Percentiles rank a stretch among this genome's conserved stretches.
phyloP scores from a whole-genome alignment of 2,888 invertebrate species.

The Napeogenes inachia region DNA sequence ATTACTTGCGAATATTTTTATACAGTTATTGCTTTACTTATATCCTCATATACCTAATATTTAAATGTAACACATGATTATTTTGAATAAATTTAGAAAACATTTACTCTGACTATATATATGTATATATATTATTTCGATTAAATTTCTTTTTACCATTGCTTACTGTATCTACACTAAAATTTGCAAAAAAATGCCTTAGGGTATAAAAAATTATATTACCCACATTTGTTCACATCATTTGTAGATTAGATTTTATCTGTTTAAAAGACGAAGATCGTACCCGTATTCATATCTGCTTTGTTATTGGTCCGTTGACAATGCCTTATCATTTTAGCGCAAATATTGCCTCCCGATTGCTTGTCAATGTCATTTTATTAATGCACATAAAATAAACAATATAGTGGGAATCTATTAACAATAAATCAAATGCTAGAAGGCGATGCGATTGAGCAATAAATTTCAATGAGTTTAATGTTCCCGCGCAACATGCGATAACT shows the following conservation, averaged over 20 bases:
- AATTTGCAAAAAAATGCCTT: too few relatives aligned
- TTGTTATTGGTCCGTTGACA: not conserved
- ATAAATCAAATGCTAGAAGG: constrained; percentile 65
- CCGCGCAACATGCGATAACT: constrained; percentile 72
- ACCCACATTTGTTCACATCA: too few relatives aligned
- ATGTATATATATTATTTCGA: too few relatives aligned
- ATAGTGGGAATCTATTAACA: constrained; percentile 63
- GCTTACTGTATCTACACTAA: too few relatives aligned
- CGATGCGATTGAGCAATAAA: constrained; percentile 73
- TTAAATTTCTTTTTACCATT: too few relatives aligned
- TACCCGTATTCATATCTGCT: not conserved
- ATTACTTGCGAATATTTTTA: constrained; percentile 1
- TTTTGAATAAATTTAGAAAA: too few relatives aligned
- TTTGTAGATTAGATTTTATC: too few relatives aligned
- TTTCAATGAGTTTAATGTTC: constrained; percentile 76
- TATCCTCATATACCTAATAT: too few relatives aligned
- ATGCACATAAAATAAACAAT: constrained; percentile 58
- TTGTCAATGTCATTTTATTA: constrained; percentile 31
- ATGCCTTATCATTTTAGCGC: constrained; percentile 11
- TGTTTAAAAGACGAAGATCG: too few relatives aligned
- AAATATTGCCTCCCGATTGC: constrained; percentile 16
- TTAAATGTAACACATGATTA: too few relatives aligned
- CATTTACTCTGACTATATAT: too few relatives aligned
- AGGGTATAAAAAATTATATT: too few relatives aligned
- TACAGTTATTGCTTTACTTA: not conserved